Conservation (phyloP, 2,888 invertebrate species). For the Oligia strigilis region DNA sequence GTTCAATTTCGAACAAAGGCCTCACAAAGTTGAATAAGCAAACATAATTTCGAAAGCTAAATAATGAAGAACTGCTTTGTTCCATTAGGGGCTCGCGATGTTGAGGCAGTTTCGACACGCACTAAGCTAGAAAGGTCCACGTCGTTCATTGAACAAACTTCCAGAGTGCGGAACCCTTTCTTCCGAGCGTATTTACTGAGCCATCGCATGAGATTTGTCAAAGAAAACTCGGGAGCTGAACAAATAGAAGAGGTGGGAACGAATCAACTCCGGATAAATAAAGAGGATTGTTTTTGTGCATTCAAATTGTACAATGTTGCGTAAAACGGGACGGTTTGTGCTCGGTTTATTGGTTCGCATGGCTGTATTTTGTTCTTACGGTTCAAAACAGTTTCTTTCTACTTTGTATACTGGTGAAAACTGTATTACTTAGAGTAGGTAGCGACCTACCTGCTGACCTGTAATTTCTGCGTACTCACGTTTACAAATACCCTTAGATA, state of each 20-base stretch:
- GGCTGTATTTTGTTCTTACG: conserved; percentile 13
- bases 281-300: conserved; percentile 68
- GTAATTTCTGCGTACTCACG: background rate
- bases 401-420: background rate
- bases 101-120: conserved; percentile 56
- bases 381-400: conserved; percentile 20
- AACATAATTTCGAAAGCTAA: conserved; percentile 65
- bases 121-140: conserved; percentile 67
- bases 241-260: conserved; percentile 73
- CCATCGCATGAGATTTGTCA: conserved; percentile 81
- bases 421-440: background rate
- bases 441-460: background rate
- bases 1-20: conserved; percentile 33
- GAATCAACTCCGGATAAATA: conserved; percentile 68
- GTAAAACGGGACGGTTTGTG: conserved; percentile 40
- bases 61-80: conserved; percentile 67
- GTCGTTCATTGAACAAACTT: conserved; percentile 73
- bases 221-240: conserved; percentile 76
- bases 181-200: conserved; percentile 75
- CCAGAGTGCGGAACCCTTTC: conserved; percentile 71
- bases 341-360: conserved; percentile 43
- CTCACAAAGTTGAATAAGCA: conserved; percentile 54
- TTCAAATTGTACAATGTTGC: conserved; percentile 57
- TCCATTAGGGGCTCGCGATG: conserved; percentile 63
- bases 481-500: background rate